phyloP scores from a whole-genome alignment of 2,113 vertebrate species.

The Oxyura jamaicensis region DNA sequence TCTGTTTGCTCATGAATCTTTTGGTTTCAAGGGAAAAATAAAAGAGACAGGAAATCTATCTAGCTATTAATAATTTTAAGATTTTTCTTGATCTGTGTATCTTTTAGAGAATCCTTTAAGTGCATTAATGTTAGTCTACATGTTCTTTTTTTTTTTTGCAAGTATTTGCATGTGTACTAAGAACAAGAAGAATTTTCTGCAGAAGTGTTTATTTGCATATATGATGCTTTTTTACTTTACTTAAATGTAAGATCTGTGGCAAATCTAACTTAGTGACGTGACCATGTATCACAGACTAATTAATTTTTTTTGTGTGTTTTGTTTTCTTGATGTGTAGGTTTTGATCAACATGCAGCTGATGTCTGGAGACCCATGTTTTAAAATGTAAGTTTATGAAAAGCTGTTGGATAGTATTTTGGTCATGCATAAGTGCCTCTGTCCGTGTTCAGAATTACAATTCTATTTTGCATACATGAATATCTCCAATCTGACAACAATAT shows the following conservation, averaged over 20 bases:
- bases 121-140: not conserved
- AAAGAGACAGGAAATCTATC: not conserved
- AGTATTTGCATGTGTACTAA: not conserved
- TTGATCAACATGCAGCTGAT: slow-evolving; percentile 94
- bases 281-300: not conserved
- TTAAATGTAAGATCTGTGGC: not conserved
- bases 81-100: not conserved
- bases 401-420: not conserved
- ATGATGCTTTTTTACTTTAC: not conserved
- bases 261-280: not conserved
- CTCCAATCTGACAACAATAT: not conserved
- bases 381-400: slow-evolving; percentile 84
- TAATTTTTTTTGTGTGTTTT: not conserved
- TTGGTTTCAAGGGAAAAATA: not conserved
- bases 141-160: not conserved
- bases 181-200: accelerated
- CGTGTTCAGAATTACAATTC: not conserved
- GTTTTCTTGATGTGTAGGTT: slow-evolving; percentile 78
- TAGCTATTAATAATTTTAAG: not conserved
- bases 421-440: not conserved
- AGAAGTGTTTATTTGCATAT: not conserved
- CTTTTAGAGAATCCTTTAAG: not conserved
- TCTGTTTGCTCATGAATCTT: not conserved
- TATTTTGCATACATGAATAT: not conserved
- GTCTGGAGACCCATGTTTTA: slow-evolving; percentile 98